Evolutionary conservation across 2,113 vertebrate genomes (phyloP), one percentile per base, ranked within the genome.

Genomic region (Pelmatolapia mariae): DNA sequence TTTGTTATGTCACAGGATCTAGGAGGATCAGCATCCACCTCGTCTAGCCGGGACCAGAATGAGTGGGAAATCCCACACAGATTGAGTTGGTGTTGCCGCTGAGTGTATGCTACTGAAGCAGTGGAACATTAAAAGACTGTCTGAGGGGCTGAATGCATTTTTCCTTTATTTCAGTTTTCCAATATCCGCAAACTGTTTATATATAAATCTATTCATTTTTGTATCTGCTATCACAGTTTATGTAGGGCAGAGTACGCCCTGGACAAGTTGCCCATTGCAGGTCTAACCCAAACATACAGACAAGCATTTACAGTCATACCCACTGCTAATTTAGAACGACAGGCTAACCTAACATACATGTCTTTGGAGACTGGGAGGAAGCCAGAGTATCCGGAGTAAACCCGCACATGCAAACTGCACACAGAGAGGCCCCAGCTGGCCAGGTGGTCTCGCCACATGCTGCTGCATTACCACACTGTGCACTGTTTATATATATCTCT

Each of bases 1-100:
- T 85, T 84, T 94, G 95, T 96, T 95, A 96, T 94, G 93, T 96
- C 95, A 96, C 93, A 96, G 96, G 94, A 94, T 95, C 93, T 94
- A 91, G 87, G 53, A 86, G 94, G 93, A 95, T 96, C 94, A 96
- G 93, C 84, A 57, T 90, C 92, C 83, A 91, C 85, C 87, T 90
- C 84, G 87, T 95, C 94, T 95, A 91, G 93, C 89, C 87, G 22
- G 81, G 89, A 90, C 88, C 87, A 90, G 91, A 90, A 90, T 82
- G 91, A 93, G 82, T 82, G 90, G 93, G 91, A 95, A 92, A 94
- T 91, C 90, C 91, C 89, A 76, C 87, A 33, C 82, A 43, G 90
- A 90, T 45, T 89, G 82, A 59, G 78, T 59, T 31, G 33, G 22
- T 78, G 88, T 68, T 90, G 85, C 83, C 82, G 45, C 87, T 45